Evolutionary conservation across 2,797 vertebrate species (phyloP), one percentile per base, ranked within the genome.

Genomic region (Pangasius sanitwongsei): DNA sequence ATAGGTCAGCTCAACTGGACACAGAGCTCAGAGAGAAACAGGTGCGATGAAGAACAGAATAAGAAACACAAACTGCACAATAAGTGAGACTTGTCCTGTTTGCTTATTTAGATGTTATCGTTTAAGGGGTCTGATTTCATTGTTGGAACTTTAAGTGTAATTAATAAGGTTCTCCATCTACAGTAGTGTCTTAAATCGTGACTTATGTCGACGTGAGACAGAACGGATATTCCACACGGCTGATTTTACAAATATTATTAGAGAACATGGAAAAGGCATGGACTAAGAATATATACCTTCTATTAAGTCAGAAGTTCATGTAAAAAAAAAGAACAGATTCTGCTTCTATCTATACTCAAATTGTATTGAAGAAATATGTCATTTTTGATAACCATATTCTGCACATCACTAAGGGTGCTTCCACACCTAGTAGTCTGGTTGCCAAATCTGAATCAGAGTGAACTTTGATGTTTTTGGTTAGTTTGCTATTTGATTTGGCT

Each of bases 1-100:
- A 89, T 55, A 80, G 89, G 87, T 87, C 89, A 82, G 50, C 80
- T 25, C 88, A 88, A 88, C 89, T 44, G 31, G 87, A 86, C 88
- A 86, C 15, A 6, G 50, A 69, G 85, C 84, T 87, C 86, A 85
- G 57, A 53, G 34, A 84, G 61, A 67, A 74, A 78, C 78, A 59
- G 50, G 57, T 23, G 53, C 8, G 31, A 34, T 41, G 34, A 86
- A 55, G 13, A 84, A 50, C 15, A 85, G 69, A 86, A 87, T n/a
- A 69, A 82, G 16, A 23, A 44, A 86, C 11, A 70, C 23, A 53
- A 63, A 69, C 12, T 67, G 37, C 23, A 48, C 61, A 78, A 70
- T 8, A 81, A 63, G 11, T 20, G 65, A 55, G 31, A 63, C 82
- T 85, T 44, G 25, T 83, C 28, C 4, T 0, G 0, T 12, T 67